Evolutionary conservation across 2,113 vertebrate species (phyloP).

Genomic region (Clarias macrocephalus): DNA sequence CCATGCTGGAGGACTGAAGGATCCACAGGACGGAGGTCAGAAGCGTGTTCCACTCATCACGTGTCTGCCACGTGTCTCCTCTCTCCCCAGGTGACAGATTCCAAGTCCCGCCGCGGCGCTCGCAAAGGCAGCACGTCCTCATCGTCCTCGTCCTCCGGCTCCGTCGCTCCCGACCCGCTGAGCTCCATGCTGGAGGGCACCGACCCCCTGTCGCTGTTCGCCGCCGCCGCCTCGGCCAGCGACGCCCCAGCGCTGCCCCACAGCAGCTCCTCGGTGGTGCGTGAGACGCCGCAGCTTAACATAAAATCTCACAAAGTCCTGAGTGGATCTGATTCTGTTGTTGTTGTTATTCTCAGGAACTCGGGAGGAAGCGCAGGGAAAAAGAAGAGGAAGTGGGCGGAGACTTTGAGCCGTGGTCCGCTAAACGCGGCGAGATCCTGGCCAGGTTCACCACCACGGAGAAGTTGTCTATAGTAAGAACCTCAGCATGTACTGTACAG

Average conservation of each 20-base stretch:
- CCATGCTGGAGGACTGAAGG: not conserved
- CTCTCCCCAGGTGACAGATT: slow-evolving; percentile 83
- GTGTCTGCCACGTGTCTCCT: no score
- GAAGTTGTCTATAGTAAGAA: slow-evolving; percentile 93
- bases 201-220: slow-evolving; percentile 91
- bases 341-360: slow-evolving; percentile 71
- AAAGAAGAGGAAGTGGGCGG: slow-evolving; percentile 77
- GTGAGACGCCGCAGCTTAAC: no score
- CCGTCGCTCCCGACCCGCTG: slow-evolving; percentile 80
- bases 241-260: slow-evolving; percentile 68
- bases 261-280: slow-evolving; percentile 62
- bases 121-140: slow-evolving; percentile 94
- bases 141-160: slow-evolving; percentile 89
- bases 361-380: slow-evolving; percentile 78
- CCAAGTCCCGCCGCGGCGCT: slow-evolving; percentile 83
- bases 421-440: slow-evolving; percentile 90
- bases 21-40: no score
- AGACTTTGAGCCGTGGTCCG: slow-evolving; percentile 93
- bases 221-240: slow-evolving; percentile 73
- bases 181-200: slow-evolving; percentile 93
- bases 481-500: not conserved
- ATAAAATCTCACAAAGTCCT: not conserved
- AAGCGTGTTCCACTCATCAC: no score
- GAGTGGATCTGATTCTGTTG: not conserved
- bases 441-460: slow-evolving; percentile 94